phyloP scores from a whole-genome alignment of 2,113 vertebrate species.

The Dermatemys mawii region DNA sequence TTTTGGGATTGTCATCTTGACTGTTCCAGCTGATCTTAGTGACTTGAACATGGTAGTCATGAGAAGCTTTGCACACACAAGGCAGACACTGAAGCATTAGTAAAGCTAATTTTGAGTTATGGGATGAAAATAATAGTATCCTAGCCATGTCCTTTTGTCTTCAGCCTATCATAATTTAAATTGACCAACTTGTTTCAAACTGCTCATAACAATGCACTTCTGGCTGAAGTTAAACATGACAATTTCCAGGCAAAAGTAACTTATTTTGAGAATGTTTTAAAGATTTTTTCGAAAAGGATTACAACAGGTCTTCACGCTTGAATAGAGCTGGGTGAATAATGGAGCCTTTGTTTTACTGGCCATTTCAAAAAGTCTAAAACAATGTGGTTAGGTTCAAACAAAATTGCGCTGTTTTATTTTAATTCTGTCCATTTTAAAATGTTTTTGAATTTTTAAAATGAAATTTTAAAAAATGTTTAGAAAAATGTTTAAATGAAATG shows the following conservation, averaged over 20 bases:
- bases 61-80: background rate
- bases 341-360: background rate
- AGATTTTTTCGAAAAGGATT: rapidly evolving
- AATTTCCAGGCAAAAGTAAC: background rate
- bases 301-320: rapidly evolving
- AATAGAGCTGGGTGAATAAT: background rate
- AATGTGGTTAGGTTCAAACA: background rate
- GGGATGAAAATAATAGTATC: rapidly evolving
- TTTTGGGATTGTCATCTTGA: background rate
- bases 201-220: rapidly evolving
- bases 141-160: background rate
- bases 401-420: background rate
- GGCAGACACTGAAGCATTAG: background rate
- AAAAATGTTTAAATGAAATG: background rate
- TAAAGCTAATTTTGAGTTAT: background rate
- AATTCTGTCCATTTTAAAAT: background rate
- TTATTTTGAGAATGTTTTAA: background rate
- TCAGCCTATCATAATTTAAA: background rate
- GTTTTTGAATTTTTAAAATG: background rate
- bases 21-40: background rate
- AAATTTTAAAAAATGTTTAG: background rate
- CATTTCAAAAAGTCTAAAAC: background rate
- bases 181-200: background rate
- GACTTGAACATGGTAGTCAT: background rate
- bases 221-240: background rate